Conservation (phyloP, 2,113 vertebrate species). For the Capreolus pygargus region DNA sequence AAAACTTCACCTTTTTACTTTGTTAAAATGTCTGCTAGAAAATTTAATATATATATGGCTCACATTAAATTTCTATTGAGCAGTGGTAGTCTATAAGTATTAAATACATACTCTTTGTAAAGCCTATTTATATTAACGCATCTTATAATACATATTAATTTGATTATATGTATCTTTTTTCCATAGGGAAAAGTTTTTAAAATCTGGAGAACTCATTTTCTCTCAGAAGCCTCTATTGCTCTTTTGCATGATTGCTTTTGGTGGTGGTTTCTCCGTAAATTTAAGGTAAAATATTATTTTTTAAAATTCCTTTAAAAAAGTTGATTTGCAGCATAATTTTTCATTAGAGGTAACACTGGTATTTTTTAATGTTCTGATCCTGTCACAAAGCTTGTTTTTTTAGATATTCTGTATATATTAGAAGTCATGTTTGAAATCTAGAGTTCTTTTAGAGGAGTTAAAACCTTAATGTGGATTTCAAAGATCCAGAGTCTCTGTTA, state of each 20-base stretch:
- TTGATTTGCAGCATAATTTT: slow-evolving; percentile 22
- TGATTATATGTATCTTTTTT: slow-evolving; percentile 18
- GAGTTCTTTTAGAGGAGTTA: slow-evolving; percentile 8
- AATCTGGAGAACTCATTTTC: slow-evolving; percentile 74
- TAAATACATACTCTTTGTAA: neutral
- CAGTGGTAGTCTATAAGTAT: neutral
- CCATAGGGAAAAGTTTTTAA: slow-evolving; percentile 57
- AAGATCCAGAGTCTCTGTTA: neutral
- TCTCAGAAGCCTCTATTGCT: slow-evolving; percentile 74
- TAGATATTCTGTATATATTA: neutral
- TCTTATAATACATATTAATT: slow-evolving; percentile 22
- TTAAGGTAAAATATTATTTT: slow-evolving; percentile 69
- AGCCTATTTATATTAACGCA: neutral
- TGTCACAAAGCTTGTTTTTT: slow-evolving; percentile 24
- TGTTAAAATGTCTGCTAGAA: neutral
- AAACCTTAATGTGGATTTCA: slow-evolving; percentile 24
- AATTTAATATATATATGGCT: neutral
- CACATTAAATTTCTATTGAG: slow-evolving; percentile 7
- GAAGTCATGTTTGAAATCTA: slow-evolving; percentile 17
- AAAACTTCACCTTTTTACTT: neutral
- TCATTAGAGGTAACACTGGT: neutral
- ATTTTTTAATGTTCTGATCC: neutral
- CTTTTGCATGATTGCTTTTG: slow-evolving; percentile 79
- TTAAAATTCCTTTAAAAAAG: neutral
- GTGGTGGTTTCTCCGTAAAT: slow-evolving; percentile 77